These are phyloP conservation scores for Ceratina australensis DNA, from an alignment of 1,140 invertebrate species.

Conservation along the genomic window DNA sequence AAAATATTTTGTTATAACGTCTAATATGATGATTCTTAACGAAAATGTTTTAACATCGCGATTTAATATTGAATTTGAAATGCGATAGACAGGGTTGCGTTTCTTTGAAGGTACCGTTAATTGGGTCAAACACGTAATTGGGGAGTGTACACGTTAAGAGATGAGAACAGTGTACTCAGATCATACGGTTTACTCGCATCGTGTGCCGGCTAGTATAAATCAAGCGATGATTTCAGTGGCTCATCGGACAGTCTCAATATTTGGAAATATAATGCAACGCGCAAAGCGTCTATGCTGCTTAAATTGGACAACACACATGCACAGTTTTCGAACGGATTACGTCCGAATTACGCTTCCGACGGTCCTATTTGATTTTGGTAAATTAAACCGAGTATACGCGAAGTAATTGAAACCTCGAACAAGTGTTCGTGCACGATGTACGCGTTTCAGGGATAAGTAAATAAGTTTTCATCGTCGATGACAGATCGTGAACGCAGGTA, in stretches of 20 bases:
- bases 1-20: too few relatives aligned
- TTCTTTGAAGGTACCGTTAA: not conserved
- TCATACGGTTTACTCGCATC: conserved; percentile 2
- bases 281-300: conserved; percentile 4
- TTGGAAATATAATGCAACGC: conserved; percentile 20
- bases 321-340: not conserved
- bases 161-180: not conserved
- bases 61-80: too few relatives aligned
- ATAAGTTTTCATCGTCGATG: too few relatives aligned
- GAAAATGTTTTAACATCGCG: too few relatives aligned
- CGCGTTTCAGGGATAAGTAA: too few relatives aligned
- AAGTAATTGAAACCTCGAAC: too few relatives aligned
- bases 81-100: not conserved
- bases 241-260: conserved; percentile 17
- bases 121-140: not conserved
- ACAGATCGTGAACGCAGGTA: too few relatives aligned
- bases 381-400: not conserved
- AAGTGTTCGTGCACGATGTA: too few relatives aligned
- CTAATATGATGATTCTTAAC: too few relatives aligned
- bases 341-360: not conserved
- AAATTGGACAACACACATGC: not conserved
- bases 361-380: not conserved
- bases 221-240: not conserved
- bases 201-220: not conserved
- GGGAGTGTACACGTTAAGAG: not conserved